Base-by-base conservation (phyloP, 2,113 vertebrate species). In the Ceyx melanurus region DNA sequence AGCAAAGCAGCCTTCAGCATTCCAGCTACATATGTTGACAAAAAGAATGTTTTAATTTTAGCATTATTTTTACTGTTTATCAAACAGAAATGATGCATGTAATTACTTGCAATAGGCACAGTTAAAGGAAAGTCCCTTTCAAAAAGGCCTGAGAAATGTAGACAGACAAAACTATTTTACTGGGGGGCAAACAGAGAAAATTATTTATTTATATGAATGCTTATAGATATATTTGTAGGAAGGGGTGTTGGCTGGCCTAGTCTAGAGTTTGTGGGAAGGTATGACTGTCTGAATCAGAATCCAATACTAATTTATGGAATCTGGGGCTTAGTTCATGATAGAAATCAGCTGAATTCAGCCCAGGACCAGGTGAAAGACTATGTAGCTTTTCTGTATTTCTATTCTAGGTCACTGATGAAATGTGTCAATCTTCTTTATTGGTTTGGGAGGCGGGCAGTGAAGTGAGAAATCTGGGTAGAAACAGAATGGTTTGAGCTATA, bases 21-120 rank as follows among this genome's bases (percentile, higher is more conserved):
- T 90, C 77, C 71, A 73, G 70, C 50, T 87, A 94, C 74, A 80
- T 91, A 92, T 58, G 84, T 86, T 94, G 91, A 91, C 89, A 94
- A 93, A 94, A 94, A 85, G 66, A 89, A 85, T 86, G 86, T 60
- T 96, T 95, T 90, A 61, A 88, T 88, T 90, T 94, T 95, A 93
- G 73, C 74, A 82, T 93, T 93, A 92, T 96, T 95, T 95, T 92
- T 87, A 79, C 75, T 94, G 89, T 95, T 96, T 91, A 93, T 94
- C 78, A 89, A 91, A 93, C 89, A 94, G 58, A 90, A 90, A 87
- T 53, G 16, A 82, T 89, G 54, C 62, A 51, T 82, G 88, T 82
- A 74, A 58, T 74, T 89, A 56, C 89, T 87, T 87, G 71, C 48
- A 82, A 25, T 3, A 96, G 62, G 90, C 91, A 76, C 74, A 62